Evolutionary conservation across 2,113 vertebrate genomes (phyloP).

Genomic region (Cyrtonyx montezumae): DNA sequence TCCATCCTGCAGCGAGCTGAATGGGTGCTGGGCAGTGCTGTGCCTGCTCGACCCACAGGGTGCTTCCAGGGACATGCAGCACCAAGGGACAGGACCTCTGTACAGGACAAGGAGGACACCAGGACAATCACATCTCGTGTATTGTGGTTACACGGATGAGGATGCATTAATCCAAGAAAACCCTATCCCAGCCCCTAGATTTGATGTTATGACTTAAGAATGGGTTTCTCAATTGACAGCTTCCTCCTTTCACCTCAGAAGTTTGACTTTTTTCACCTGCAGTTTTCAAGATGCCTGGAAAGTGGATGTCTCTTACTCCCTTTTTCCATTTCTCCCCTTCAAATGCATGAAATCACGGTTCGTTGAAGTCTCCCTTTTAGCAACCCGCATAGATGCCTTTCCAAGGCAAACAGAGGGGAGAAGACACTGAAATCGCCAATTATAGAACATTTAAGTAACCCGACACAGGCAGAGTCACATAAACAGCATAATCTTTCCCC

Average conservation of each 20-base stretch:
- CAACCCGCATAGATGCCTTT: background rate
- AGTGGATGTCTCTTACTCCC: background rate
- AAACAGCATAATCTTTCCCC: background rate
- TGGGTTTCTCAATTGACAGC: background rate
- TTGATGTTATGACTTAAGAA: background rate
- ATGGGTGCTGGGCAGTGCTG: accelerated
- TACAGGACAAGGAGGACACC: background rate
- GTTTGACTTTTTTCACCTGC: background rate
- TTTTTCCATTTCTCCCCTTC: background rate
- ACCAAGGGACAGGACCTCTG: accelerated
- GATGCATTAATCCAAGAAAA: background rate
- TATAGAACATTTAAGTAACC: background rate
- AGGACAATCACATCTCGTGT: no score
- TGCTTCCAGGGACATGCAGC: background rate
- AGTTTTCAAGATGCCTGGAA: background rate
- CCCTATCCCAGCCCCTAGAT: background rate
- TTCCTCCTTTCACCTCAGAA: background rate
- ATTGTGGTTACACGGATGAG: background rate
- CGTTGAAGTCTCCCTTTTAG: background rate
- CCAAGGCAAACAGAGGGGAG: background rate
- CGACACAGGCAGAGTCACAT: background rate
- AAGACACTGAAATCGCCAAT: background rate
- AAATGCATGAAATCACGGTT: background rate
- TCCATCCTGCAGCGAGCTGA: background rate
- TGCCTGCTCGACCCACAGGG: background rate